These are phyloP conservation scores for Phrynosoma platyrhinos DNA, from an alignment of 2,113 vertebrate species.

Conservation along the genomic window DNA sequence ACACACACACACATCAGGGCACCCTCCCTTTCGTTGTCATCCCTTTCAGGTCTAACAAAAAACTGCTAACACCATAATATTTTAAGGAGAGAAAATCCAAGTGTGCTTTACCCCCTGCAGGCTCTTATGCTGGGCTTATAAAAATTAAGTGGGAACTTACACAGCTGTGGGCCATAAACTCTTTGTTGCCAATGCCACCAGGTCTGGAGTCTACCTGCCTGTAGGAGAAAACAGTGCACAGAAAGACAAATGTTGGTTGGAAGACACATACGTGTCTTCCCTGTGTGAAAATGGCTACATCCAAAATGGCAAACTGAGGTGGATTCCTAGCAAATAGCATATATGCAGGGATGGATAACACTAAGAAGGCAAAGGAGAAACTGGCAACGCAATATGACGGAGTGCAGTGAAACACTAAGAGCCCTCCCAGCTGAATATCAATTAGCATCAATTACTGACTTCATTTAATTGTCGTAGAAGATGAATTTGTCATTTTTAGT, in stretches of 20 bases:
- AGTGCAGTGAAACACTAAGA: slow-evolving; percentile 62
- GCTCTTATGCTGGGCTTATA: slow-evolving; percentile 80
- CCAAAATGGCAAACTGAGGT: neutral
- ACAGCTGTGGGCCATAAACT: slow-evolving; percentile 86
- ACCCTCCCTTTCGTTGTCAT: slow-evolving; percentile 31
- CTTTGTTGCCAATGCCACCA: slow-evolving; percentile 71
- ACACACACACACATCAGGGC: slow-evolving; percentile 43
- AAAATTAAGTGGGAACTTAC: slow-evolving; percentile 84
- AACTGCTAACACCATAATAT: slow-evolving; percentile 81
- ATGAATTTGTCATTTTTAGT: slow-evolving; percentile 92
- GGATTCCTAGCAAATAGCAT: neutral
- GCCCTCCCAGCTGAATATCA: slow-evolving; percentile 84
- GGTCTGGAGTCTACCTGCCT: slow-evolving; percentile 72
- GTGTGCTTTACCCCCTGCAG: slow-evolving; percentile 80
- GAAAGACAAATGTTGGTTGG: slow-evolving; percentile 10
- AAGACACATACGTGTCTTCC: neutral
- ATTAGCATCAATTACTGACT: slow-evolving; percentile 92
- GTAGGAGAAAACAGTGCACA: neutral
- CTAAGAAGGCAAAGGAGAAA: slow-evolving; percentile 15
- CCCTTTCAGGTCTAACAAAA: slow-evolving; percentile 70
- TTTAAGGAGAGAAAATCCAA: slow-evolving; percentile 84
- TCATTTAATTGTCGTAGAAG: slow-evolving; percentile 91
- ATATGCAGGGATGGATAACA: neutral
- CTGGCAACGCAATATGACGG: slow-evolving; percentile 30
- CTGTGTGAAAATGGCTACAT: accelerated